Evolutionary conservation across 2,797 vertebrate species (phyloP).

Genomic region (Chanos chanos): DNA sequence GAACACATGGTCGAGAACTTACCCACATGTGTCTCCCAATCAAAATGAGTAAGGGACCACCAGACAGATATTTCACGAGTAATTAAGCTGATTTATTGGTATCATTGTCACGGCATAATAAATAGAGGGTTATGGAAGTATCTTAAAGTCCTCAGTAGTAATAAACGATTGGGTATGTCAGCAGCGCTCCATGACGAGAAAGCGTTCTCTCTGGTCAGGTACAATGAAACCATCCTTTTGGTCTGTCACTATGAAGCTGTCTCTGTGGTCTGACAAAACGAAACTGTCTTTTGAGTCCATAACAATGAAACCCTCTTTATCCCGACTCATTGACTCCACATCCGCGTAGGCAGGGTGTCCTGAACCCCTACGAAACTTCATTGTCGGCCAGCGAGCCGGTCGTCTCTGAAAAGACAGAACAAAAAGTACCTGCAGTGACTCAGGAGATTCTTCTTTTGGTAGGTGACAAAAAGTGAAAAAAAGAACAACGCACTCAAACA

Average conservation of each 20-base stretch:
- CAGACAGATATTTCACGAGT: no score
- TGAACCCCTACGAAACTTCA: slow-evolving; percentile 91
- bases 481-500: neutral
- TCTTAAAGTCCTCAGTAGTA: neutral
- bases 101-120: slow-evolving; percentile 6
- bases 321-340: slow-evolving; percentile 82
- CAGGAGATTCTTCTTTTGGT: no score
- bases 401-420: slow-evolving; percentile 70
- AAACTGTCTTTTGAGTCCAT: slow-evolving; percentile 76
- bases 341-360: slow-evolving; percentile 88
- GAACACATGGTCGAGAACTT: no score
- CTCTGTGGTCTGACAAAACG: slow-evolving; percentile 76
- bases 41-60: no score
- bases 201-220: slow-evolving; percentile 69
- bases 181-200: slow-evolving; percentile 60
- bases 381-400: slow-evolving; percentile 87
- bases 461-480: no score
- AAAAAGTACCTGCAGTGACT: neutral
- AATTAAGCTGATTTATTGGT: neutral
- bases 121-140: neutral
- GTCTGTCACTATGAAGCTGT: slow-evolving; percentile 57
- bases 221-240: slow-evolving; percentile 70
- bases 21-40: no score
- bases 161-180: slow-evolving; percentile 43
- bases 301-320: slow-evolving; percentile 82